phyloP scores from a whole-genome alignment of 2,797 vertebrate genomes.

The Acrocephalus scirpaceus region DNA sequence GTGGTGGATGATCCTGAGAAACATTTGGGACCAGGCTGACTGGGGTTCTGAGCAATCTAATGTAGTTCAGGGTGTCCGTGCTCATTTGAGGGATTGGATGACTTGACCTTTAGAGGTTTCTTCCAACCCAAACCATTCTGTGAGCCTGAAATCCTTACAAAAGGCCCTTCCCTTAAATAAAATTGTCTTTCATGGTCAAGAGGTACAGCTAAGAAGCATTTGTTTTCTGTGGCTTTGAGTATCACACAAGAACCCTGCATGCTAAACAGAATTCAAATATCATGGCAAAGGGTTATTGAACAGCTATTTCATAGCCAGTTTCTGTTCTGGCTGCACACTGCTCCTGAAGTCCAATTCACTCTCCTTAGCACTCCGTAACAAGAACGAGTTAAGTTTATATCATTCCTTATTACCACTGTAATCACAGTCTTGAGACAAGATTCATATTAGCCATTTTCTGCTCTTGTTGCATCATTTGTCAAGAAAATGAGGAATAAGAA shows the following conservation, averaged over 20 bases:
- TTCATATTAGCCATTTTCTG: constrained; percentile 54
- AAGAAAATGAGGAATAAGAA: constrained; percentile 69
- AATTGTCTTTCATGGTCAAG: not conserved
- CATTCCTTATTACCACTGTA: not conserved
- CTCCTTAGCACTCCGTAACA: not conserved
- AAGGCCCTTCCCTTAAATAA: not conserved
- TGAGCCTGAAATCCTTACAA: not conserved
- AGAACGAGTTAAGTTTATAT: not conserved
- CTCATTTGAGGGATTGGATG: not conserved
- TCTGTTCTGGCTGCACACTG: not conserved
- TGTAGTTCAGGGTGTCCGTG: not conserved
- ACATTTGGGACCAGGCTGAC: not conserved
- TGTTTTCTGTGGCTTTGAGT: not conserved
- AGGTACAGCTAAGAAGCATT: not conserved
- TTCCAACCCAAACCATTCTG: not conserved
- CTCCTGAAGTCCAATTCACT: not conserved
- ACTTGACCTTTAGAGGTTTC: not conserved
- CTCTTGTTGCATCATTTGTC: constrained; percentile 56
- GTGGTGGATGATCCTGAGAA: not conserved
- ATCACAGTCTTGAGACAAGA: constrained; percentile 29
- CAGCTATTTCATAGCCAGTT: not conserved
- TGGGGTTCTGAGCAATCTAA: not conserved
- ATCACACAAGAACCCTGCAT: not conserved
- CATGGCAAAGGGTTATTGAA: not conserved
- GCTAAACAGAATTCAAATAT: not conserved